Percentiles rank a stretch among this genome's conserved stretches.
phyloP scores from a whole-genome alignment of 2,888 invertebrate species.

The Koerneria pararmatus region DNA sequence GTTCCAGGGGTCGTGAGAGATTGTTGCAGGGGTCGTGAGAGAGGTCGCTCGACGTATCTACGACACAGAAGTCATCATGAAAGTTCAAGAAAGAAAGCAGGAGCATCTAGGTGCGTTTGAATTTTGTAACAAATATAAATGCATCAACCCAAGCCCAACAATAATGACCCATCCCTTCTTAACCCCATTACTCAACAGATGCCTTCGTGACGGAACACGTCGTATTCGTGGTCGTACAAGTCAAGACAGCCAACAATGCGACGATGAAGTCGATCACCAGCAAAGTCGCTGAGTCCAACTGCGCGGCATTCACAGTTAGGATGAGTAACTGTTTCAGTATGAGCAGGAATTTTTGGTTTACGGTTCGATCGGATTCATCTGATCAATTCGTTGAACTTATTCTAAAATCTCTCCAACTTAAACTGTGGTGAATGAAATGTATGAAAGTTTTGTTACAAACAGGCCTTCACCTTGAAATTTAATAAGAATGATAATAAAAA shows the following conservation, averaged over 20 bases:
- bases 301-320: constrained; percentile 22
- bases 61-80: constrained; percentile 84
- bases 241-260: constrained; percentile 2
- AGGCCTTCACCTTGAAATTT: too few species aligned
- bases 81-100: constrained; percentile 77
- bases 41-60: constrained; percentile 90
- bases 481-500: too few species aligned
- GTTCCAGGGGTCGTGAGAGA: too few species aligned
- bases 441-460: too few species aligned
- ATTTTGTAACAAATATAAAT: not conserved
- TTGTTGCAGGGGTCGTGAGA: constrained; percentile 80
- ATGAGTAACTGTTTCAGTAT: too few species aligned
- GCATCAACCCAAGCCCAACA: not conserved
- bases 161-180: not conserved
- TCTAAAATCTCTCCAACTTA: too few species aligned
- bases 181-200: constrained; percentile 61
- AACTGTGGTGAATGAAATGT: too few species aligned
- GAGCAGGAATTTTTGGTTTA: too few species aligned
- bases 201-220: constrained; percentile 56
- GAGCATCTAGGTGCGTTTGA: constrained; percentile 75
- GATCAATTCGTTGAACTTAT: too few species aligned
- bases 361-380: too few species aligned
- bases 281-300: constrained; percentile 2
- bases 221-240: constrained; percentile 51
- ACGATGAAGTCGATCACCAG: constrained; percentile 25